Conservation (phyloP, 2,113 vertebrate genomes). For the Melanotaenia duboulayi region DNA sequence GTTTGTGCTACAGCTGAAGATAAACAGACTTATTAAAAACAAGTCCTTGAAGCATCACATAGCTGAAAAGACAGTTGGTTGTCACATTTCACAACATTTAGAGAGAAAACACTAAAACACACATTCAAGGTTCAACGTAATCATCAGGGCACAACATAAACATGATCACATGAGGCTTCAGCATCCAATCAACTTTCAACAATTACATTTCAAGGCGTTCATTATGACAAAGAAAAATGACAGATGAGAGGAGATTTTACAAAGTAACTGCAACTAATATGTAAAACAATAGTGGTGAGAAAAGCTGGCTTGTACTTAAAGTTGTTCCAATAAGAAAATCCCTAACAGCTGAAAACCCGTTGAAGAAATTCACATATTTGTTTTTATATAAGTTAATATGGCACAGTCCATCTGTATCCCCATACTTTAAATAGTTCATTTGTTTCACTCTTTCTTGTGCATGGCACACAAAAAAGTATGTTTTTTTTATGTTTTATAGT, state of each 20-base stretch:
- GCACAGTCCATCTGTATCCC: slow-evolving; percentile 1
- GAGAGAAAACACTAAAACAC: slow-evolving; percentile 12
- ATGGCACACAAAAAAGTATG: background rate
- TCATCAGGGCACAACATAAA: background rate
- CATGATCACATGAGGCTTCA: background rate
- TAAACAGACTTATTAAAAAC: background rate
- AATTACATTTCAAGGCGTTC: background rate
- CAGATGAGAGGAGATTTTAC: background rate
- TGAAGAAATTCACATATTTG: background rate
- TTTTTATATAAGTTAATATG: slow-evolving; percentile 1
- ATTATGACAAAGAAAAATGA: background rate
- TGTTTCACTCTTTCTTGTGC: background rate
- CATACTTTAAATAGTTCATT: background rate
- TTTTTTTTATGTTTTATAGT: slow-evolving; percentile 7
- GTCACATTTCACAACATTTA: slow-evolving; percentile 40
- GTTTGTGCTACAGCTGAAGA: slow-evolving; percentile 3
- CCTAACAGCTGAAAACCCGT: background rate
- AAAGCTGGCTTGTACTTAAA: slow-evolving; percentile 14
- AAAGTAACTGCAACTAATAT: background rate
- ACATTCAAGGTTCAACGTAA: background rate
- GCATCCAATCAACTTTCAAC: background rate
- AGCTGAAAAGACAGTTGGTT: slow-evolving; percentile 37
- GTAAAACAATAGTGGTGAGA: slow-evolving; percentile 4
- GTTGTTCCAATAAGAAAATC: too few relatives aligned
- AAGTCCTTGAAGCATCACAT: background rate